Evolutionary conservation across 2,888 invertebrate genomes (phyloP).

Genomic region (Glomeris marginata): DNA sequence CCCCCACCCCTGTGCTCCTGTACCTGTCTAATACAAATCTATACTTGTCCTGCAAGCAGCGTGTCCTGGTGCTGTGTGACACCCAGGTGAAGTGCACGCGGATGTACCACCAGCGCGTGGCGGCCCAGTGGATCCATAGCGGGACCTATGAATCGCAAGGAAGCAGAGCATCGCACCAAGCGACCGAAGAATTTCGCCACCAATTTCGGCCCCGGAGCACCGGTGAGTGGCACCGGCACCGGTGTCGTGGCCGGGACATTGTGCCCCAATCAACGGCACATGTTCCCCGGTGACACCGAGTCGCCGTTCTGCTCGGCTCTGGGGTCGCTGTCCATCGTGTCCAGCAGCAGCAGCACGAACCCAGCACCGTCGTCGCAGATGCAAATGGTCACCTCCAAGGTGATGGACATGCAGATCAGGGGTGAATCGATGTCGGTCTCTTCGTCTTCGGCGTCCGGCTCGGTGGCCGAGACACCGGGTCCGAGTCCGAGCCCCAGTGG

Average conservation of each 20-base stretch:
- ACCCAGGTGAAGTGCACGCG: not conserved
- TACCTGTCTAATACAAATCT: too few species aligned
- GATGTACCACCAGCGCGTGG: not conserved
- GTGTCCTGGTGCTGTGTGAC: conserved; percentile 1
- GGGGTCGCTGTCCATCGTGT: too few species aligned
- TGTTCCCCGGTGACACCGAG: too few species aligned
- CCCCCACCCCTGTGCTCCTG: too few species aligned
- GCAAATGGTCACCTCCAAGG: not conserved
- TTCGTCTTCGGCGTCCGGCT: not conserved
- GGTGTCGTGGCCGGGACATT: too few species aligned
- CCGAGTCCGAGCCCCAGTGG: conserved; percentile 4
- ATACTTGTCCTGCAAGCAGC: not conserved
- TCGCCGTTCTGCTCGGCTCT: too few species aligned
- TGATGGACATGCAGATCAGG: not conserved
- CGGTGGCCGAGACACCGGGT: conserved; percentile 1
- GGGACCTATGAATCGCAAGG: conserved; percentile 18
- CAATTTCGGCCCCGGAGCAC: conserved; percentile 17
- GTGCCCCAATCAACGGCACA: conserved; percentile 23
- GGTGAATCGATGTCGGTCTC: not conserved
- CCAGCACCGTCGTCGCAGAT: conserved; percentile 11
- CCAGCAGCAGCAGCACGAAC: too few species aligned
- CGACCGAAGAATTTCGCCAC: conserved; percentile 10
- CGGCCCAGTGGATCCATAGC: conserved; percentile 13
- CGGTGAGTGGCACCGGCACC: conserved; percentile 23
- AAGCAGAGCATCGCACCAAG: conserved; percentile 11